These are phyloP conservation scores for Podarcis siculus DNA, from an alignment of 2,797 vertebrate species.

Conservation along the genomic window DNA sequence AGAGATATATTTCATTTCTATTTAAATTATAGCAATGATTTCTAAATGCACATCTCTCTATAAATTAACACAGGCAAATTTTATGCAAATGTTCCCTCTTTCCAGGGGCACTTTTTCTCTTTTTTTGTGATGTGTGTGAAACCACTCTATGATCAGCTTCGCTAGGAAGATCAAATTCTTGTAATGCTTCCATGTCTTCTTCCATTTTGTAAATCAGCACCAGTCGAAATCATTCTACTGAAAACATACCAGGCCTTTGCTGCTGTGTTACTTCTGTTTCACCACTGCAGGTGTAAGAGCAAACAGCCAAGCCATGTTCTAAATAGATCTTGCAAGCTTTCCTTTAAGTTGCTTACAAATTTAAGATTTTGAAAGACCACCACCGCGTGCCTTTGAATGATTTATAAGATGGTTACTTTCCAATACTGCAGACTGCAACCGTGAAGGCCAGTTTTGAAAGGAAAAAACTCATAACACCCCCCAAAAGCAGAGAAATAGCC, in stretches of 20 bases:
- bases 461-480: neutral
- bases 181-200: neutral
- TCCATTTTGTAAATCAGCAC: neutral
- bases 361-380: constrained; percentile 4
- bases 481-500: neutral
- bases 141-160: neutral
- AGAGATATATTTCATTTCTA: too few species aligned
- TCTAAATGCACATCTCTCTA: too few species aligned
- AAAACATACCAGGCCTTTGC: neutral
- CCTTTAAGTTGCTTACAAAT: neutral
- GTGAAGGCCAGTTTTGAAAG: neutral
- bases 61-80: too few species aligned
- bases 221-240: neutral
- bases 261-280: neutral
- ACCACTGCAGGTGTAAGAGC: neutral
- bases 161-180: neutral
- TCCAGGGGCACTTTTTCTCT: too few species aligned
- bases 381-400: neutral
- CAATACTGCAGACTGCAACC: neutral
- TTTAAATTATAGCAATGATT: too few species aligned
- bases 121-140: too few species aligned
- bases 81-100: too few species aligned
- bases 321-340: neutral
- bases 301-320: neutral
- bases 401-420: neutral